Evolutionary conservation across 2,797 vertebrate species (phyloP).

Genomic region (Scarus forsteni): DNA sequence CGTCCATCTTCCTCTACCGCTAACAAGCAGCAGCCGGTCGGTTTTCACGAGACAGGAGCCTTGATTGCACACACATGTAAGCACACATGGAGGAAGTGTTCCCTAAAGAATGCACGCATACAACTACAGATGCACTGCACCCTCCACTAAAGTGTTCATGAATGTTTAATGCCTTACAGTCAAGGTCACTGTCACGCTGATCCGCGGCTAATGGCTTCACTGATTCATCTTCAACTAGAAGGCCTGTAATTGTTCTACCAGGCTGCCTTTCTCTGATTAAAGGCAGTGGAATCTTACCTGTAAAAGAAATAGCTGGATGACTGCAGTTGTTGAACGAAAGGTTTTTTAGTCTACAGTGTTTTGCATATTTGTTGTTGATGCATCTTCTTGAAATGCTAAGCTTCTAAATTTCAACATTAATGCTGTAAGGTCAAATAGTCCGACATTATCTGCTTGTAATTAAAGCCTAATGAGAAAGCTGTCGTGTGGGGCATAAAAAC

Average conservation of each 20-base stretch:
- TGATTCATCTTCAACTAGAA: conserved; percentile 24
- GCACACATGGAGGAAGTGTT: not conserved
- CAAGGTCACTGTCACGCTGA: conserved; percentile 38
- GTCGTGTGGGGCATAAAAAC: no score
- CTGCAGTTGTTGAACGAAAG: not conserved
- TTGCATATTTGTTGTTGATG: no score
- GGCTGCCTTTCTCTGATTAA: conserved; percentile 11
- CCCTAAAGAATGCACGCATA: not conserved
- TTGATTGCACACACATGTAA: conserved; percentile 26
- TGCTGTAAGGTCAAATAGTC: no score
- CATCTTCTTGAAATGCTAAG: no score
- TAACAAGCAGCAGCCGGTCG: conserved; percentile 26
- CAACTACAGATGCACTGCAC: conserved; percentile 1
- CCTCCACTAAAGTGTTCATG: conserved; percentile 14
- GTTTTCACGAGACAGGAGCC: not conserved
- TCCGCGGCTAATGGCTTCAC: conserved; percentile 29
- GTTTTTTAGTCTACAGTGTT: no score
- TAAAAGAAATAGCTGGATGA: not conserved
- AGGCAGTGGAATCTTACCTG: conserved; percentile 12
- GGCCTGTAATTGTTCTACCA: conserved; percentile 1
- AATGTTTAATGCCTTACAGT: conserved; percentile 40
- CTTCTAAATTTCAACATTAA: no score
- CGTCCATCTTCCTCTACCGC: conserved; percentile 36
- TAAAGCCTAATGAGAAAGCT: not conserved
- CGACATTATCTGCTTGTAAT: not conserved